Base-by-base conservation (phyloP, 2,888 invertebrate genomes). In the Eupithecia inturbata region DNA sequence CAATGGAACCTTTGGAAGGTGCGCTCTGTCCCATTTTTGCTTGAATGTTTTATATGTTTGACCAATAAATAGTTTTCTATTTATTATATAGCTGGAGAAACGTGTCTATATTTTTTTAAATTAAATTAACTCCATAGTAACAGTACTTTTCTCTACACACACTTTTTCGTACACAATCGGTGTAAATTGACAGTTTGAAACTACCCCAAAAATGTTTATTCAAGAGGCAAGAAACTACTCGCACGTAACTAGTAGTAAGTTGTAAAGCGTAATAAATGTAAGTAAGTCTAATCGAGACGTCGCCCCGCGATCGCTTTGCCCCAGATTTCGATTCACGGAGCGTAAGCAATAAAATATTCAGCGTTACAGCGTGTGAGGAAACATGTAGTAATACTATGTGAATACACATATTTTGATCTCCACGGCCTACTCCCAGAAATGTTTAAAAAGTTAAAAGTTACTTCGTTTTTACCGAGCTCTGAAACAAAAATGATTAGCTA, bases 331-430 rank as follows among this genome's bases (percentile, higher is more conserved):
- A 75, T 75, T 72, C 74, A 49, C 41, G 31, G 19, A 62, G 67
- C 74, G 71, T 69, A 62, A 31, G 71, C 71, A 63, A 74, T 74
- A 71, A 74, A 74, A 74, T 74, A 74, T 74, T 74, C 74, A 74
- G 53, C 26, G 49, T 5, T 64, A 41, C 22, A 67, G 36, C 33
- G 41, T 53, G 28, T n/a, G 16, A 14, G 22, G 10, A 36, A 74
- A 71, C 60, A 26, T 74, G 70, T 74, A 60, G 63, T 68, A 73
- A 67, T 67, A 53, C 49, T 16, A 36, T 57, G 12, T 7, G 12
- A 22, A 57, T 4, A 57, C n/a, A 26, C 0, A 26, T 26, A 5
- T 57, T 57, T 57, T 60, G 12, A 26, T 60, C 16, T 26, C 26
- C 9, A 26, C 14, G 14, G 22, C 12, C 3, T n/a, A 9, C n/a